Evolutionary conservation across 2,797 vertebrate genomes (phyloP), one percentile per base, ranked within the genome.

Genomic region (Pantherophis alleghaniensis): DNA sequence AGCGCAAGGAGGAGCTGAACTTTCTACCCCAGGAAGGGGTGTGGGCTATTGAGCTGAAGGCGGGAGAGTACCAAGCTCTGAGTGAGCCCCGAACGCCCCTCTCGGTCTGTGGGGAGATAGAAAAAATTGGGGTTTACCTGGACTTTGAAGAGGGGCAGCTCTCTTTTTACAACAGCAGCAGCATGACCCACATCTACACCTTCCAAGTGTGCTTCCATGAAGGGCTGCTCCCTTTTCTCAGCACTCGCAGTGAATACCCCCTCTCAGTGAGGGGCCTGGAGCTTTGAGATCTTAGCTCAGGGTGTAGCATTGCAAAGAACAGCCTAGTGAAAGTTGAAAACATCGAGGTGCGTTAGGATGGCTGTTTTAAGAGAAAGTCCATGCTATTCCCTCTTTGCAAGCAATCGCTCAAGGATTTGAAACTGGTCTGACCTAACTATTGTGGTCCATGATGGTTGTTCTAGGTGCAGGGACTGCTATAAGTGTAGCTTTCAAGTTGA

Each of bases 91-190:
- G 89, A 16, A 88, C 18, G 0, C n/a, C 37, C 0, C 91, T 92
- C 28, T 86, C 66, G 0, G 51, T 94, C 89, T 91, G 93, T 0
- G 91, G 91, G 57, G 63, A 26, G 47, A 55, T 94, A 86, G 93
- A 94, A 11, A 94, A 94, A 13, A 91, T 94, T 11, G 91, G 93
- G 11, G 63, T 94, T 57, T 92, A 94, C 63, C 16, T 94, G 66
- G 93, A 94, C 66, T 91, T 88, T 18, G 93, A 94, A 63, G 89
- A 91, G 1, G 89, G 91, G 1, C 91, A 91, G 91, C 63, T 94
- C 16, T 94, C 93, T 2, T 92, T 94, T 53, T 94, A 94, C 51
- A 92, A 94, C 66, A 92, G 91, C 91, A 61, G 89, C 66, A 92
- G 89, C 89, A 79, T 51, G 91, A 91, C 11, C 47, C 93, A 92